These are phyloP conservation scores for Hydrochoerus hydrochaeris DNA, from an alignment of 2,113 vertebrate species.

Conservation along the genomic window DNA sequence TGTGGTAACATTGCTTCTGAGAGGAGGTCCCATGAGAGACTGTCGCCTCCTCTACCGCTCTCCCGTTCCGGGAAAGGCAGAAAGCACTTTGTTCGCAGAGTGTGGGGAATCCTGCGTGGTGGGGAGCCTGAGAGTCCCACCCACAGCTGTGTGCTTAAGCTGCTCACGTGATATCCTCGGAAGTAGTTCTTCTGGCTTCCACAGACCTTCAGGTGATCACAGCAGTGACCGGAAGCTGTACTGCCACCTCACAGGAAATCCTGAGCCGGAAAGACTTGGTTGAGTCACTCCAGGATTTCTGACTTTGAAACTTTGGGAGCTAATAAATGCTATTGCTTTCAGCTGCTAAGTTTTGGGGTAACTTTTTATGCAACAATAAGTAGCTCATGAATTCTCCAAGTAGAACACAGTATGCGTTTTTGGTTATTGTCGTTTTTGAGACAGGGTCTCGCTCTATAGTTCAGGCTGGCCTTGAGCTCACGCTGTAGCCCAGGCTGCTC, in stretches of 20 bases:
- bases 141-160: not conserved
- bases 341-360: not conserved
- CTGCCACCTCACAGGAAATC: not conserved
- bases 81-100: not conserved
- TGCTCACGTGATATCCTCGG: no score
- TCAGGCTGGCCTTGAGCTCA: no score
- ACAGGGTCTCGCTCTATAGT: not conserved
- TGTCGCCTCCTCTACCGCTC: not conserved
- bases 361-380: not conserved
- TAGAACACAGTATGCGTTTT: not conserved
- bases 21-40: not conserved
- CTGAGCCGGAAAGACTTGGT: not conserved
- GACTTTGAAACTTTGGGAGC: not conserved
- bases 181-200: not conserved
- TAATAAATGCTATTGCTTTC: not conserved
- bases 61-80: not conserved
- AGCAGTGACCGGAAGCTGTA: not conserved
- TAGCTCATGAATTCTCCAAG: not conserved
- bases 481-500: no score
- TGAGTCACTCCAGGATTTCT: not conserved
- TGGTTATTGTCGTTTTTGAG: not conserved
- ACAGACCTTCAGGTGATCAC: not conserved
- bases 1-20: not conserved
- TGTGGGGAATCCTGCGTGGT: not conserved
- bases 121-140: not conserved